These are phyloP conservation scores for Papilio elwesi DNA, from an alignment of 2,888 invertebrate species.

Conservation along the genomic window DNA sequence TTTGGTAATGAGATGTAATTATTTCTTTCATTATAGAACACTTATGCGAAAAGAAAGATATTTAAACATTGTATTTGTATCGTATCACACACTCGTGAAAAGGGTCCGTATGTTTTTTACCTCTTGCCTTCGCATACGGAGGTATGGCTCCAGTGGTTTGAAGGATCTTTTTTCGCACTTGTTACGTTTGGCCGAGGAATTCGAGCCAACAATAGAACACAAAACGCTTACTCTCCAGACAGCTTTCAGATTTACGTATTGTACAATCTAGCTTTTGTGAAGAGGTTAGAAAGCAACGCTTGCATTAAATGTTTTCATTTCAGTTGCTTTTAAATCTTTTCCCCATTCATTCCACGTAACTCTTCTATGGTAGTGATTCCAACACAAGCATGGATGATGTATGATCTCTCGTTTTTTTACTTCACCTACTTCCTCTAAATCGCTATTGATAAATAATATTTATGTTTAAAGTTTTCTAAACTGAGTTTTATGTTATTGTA, in stretches of 20 bases:
- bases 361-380: constrained; percentile 12
- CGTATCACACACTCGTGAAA: neutral
- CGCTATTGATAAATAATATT: no score
- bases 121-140: neutral
- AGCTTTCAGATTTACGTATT: constrained; percentile 32
- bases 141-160: neutral
- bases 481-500: no score
- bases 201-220: constrained; percentile 23
- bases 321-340: constrained; percentile 30
- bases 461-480: no score
- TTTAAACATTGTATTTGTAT: no score
- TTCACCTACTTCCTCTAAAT: neutral
- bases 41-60: no score
- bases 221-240: constrained; percentile 29
- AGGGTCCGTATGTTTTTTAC: neutral
- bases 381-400: constrained; percentile 1
- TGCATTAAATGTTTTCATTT: constrained; percentile 31
- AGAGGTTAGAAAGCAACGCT: constrained; percentile 30
- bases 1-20: no score
- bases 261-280: constrained; percentile 29
- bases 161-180: constrained; percentile 24
- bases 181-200: constrained; percentile 17
- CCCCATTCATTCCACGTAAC: constrained; percentile 1
- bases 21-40: no score
- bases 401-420: neutral